Conservation (phyloP, 37 sponge, comb jelly and placozoan genomes). For the Ianthella basta region DNA sequence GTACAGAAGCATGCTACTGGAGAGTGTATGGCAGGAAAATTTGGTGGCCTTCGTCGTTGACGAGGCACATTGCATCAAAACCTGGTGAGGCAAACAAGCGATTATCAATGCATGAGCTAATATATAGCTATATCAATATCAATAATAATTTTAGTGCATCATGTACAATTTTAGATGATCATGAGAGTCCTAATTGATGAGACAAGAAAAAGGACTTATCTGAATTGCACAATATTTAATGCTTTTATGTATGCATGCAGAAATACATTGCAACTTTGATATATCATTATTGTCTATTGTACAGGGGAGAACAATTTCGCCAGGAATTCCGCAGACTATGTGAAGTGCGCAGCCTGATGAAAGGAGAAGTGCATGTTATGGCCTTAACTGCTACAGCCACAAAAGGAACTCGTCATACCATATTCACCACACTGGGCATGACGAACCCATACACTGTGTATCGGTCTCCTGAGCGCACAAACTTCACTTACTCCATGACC, state of each 20-base stretch:
- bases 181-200: too few species aligned
- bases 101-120: not conserved
- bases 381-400: conserved; percentile 56
- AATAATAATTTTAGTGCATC: not conserved
- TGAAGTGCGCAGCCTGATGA: conserved; percentile 42
- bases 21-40: not conserved
- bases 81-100: conserved; percentile 7
- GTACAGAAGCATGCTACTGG: conserved; percentile 7
- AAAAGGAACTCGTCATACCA: not conserved
- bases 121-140: conserved; percentile 1
- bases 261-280: too few species aligned
- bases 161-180: too few species aligned
- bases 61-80: conserved; percentile 32
- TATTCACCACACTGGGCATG: conserved; percentile 30
- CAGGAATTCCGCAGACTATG: conserved; percentile 17
- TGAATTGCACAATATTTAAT: too few species aligned
- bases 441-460: conserved; percentile 25
- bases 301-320: conserved; percentile 39
- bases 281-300: not conserved
- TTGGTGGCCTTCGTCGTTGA: conserved; percentile 22
- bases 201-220: too few species aligned
- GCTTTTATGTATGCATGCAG: too few species aligned
- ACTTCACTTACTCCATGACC: conserved; percentile 30
- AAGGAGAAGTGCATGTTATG: conserved; percentile 34
- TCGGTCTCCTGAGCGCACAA: conserved; percentile 1